Evolutionary conservation across 2,113 vertebrate genomes (phyloP).

Genomic region (Amazona vittata): DNA sequence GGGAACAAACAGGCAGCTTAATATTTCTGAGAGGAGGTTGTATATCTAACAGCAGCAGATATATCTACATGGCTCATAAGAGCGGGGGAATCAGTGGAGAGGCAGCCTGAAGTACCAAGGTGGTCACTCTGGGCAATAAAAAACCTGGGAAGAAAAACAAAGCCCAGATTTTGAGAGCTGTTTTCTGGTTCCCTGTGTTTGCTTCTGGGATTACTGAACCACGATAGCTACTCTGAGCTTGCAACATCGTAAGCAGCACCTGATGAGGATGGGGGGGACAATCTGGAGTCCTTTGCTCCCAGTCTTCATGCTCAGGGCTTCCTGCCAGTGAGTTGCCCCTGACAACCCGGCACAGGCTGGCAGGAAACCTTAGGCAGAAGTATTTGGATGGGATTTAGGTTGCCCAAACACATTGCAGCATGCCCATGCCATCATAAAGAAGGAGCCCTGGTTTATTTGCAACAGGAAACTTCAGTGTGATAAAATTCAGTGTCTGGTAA

Average conservation of each 20-base stretch:
- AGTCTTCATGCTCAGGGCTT: neutral
- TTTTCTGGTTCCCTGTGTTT: neutral
- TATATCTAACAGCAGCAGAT: neutral
- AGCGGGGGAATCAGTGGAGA: accelerated
- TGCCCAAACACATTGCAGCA: accelerated
- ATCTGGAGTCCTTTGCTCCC: neutral
- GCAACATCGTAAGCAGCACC: neutral
- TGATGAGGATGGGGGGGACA: accelerated
- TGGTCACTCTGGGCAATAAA: neutral
- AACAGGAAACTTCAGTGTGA: neutral
- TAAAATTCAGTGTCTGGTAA: neutral
- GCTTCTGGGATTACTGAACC: neutral
- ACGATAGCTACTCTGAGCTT: neutral
- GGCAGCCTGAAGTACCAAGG: neutral
- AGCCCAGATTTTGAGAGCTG: neutral
- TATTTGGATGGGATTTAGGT: neutral
- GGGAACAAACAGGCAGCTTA: neutral
- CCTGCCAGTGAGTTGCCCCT: neutral
- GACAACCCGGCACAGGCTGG: accelerated
- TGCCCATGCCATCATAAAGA: neutral
- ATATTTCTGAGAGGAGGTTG: neutral
- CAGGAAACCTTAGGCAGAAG: neutral
- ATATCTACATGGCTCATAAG: neutral
- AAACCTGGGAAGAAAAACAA: neutral
- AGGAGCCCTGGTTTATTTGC: neutral